Evolutionary conservation across 2,888 invertebrate genomes (phyloP), one percentile per base, ranked within the genome.

Genomic region (Panzeria rudis): DNA sequence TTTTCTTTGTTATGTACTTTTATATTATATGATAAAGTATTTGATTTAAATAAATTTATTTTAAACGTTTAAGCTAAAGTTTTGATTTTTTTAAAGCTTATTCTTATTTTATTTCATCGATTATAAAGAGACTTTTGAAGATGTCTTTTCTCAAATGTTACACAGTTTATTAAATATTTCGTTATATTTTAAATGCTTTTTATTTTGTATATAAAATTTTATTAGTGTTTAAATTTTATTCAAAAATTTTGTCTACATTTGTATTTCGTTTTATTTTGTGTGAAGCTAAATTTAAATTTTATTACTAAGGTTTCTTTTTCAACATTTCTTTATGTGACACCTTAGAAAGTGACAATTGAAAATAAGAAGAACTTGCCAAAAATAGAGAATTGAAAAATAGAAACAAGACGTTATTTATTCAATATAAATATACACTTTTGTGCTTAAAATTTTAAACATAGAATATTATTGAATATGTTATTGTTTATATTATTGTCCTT

Each of bases 241-340:
- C 11, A 54, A 62, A 2, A 47, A 52, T 64, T 73, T 76, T 68
- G 13, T 77, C 61, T 15, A 17, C 20, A 29, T 38, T 81, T 50
- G 29, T 72, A 47, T 72, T 62, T 77, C 35, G 52, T 64, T 75
- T 56, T 78, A 77, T 82, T 78, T 85, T 69, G 59, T 75, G 69
- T 78, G 56, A 71, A 73, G 68, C 47, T 73, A 71, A 64, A 78
- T 77, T 54, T 61, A 75, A 85, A 78, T 75, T 82, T 82, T 35
- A 85, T 82, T 85, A 59, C 75, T 85, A 85, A 71, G 85, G 85
- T 82, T 85, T 85, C 85, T 85, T 75, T 82, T 66, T 61, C 73
- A 78, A 64, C 85, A 82, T 85, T 78, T 82, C 77, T 69, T 75
- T 73, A 3, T 61, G 3, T 17, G 35, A 11, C 35, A 61, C 59